phyloP scores from a whole-genome alignment of 1,140 invertebrate species.

The Ptiloglossa arizonensis region DNA sequence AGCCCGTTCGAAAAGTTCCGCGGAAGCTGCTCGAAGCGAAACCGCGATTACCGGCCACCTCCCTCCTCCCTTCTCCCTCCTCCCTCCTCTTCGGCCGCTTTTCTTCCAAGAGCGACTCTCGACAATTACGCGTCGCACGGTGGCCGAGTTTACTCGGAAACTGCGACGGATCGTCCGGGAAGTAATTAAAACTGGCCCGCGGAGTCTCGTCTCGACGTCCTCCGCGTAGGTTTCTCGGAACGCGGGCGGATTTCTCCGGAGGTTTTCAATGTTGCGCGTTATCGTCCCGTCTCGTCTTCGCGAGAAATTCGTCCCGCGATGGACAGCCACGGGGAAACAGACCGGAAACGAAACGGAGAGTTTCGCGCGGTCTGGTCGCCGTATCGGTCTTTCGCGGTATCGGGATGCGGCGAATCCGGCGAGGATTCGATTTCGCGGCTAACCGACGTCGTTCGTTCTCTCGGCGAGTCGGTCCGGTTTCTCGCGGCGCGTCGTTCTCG shows the following conservation, averaged over 20 bases:
- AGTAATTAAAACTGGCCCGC: slow-evolving; percentile 4
- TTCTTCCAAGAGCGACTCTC: background rate
- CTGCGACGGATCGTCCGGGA: background rate
- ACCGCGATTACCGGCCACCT: background rate
- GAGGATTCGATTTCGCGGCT: slow-evolving; percentile 53
- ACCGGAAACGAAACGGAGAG: slow-evolving; percentile 7
- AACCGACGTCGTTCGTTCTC: slow-evolving; percentile 38
- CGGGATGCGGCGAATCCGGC: too few relatives aligned
- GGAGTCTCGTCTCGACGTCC: too few relatives aligned
- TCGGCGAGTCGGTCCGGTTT: background rate
- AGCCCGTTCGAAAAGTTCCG: background rate
- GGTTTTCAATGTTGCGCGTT: background rate
- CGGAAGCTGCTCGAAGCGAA: background rate
- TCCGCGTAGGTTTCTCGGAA: too few relatives aligned
- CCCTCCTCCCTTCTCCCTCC: too few relatives aligned
- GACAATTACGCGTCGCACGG: background rate
- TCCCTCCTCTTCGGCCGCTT: too few relatives aligned
- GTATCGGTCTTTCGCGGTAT: background rate
- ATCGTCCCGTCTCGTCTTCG: background rate
- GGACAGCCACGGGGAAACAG: background rate
- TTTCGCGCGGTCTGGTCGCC: background rate
- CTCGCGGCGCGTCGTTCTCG: slow-evolving; percentile 6
- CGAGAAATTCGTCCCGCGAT: background rate
- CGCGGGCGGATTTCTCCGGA: too few relatives aligned
- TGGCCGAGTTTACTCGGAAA: background rate